Percentiles rank a stretch among this genome's conserved stretches.
Evolutionary conservation across 2,888 invertebrate genomes (phyloP).

Genomic region (Scaeva pyrastri): DNA sequence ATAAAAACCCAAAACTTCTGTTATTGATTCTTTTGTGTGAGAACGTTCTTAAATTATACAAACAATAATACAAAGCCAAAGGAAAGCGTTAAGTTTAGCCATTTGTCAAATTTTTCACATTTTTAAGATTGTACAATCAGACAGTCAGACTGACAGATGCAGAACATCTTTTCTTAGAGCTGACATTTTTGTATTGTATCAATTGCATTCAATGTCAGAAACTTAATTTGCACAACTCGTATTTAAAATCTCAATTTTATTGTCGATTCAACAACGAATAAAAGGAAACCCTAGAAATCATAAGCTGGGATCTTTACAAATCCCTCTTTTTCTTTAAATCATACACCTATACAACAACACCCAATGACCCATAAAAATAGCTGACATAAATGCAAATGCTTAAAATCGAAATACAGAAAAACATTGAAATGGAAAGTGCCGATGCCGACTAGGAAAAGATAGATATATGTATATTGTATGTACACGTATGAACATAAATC

Average conservation of each 20-base stretch:
- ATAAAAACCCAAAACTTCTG: constrained; percentile 76
- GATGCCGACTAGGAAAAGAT: neutral
- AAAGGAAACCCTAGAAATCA: too few species aligned
- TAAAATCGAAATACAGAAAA: constrained; percentile 28
- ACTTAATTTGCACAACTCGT: too few species aligned
- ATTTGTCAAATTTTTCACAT: neutral
- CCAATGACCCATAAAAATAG: constrained; percentile 19
- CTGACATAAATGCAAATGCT: neutral
- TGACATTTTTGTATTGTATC: too few species aligned
- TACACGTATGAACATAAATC: neutral
- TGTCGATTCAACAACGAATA: too few species aligned
- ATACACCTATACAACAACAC: neutral
- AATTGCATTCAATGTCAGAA: too few species aligned
- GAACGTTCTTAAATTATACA: neutral
- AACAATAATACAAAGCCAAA: neutral
- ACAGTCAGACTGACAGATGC: too few species aligned
- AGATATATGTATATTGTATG: too few species aligned
- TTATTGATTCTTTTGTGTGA: constrained; percentile 79
- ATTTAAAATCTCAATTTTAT: too few species aligned
- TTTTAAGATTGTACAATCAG: too few species aligned
- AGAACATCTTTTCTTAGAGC: too few species aligned
- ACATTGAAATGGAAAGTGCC: constrained; percentile 65
- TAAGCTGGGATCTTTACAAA: neutral
- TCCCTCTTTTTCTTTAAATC: neutral
- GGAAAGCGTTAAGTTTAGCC: neutral